Conservation (phyloP, 2,888 invertebrate species). For the Didymodactylos carnosus region DNA sequence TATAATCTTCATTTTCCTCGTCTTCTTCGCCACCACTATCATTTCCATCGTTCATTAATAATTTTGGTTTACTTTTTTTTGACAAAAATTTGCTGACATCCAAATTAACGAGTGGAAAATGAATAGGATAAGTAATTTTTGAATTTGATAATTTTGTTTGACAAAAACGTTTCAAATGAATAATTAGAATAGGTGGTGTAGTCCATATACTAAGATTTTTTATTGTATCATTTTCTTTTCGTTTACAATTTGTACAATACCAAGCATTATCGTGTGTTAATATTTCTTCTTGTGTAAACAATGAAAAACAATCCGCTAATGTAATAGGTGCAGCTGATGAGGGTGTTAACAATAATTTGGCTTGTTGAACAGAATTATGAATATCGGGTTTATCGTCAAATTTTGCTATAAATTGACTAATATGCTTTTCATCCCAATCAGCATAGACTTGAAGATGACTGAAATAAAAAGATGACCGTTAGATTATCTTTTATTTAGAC, state of each 20-base stretch:
- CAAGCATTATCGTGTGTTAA: constrained; percentile 10
- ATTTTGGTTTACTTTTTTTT: neutral
- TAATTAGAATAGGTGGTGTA: constrained; percentile 7
- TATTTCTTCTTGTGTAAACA: constrained; percentile 13
- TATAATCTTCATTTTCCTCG: neutral
- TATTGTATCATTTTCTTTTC: neutral
- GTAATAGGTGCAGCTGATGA: neutral
- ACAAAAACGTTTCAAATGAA: constrained; percentile 14
- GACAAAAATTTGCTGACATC: constrained; percentile 3
- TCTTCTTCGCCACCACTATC: neutral
- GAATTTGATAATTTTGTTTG: constrained; percentile 10
- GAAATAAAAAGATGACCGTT: no score
- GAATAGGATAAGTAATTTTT: constrained; percentile 8
- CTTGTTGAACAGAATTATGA: neutral
- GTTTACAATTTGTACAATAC: constrained; percentile 8
- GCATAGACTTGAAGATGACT: neutral
- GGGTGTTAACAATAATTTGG: neutral
- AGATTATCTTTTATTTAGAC: no score
- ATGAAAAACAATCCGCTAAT: constrained; percentile 6
- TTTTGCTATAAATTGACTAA: neutral
- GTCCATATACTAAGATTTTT: constrained; percentile 8
- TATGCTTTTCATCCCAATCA: neutral
- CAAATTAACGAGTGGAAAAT: constrained; percentile 3
- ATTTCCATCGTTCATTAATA: neutral
- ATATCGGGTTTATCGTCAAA: neutral